Base-by-base conservation (phyloP, 2,888 invertebrate species). In the Chymomyza caudatula region DNA sequence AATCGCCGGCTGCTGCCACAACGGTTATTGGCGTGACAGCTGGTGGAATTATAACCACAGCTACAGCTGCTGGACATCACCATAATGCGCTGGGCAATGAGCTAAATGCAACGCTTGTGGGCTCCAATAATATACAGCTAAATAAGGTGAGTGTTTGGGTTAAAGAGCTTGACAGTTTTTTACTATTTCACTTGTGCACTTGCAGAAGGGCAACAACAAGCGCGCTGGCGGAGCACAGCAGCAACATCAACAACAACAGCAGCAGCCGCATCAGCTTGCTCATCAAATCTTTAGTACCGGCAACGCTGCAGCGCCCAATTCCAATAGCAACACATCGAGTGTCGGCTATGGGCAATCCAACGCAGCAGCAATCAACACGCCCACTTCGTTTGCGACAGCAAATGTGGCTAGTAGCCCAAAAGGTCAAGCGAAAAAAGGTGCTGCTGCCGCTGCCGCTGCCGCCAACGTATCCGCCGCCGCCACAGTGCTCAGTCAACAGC, bases 101-200 rank as follows among this genome's bases (percentile, higher is more conserved):
- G 83, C 88, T 91, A 69, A 91, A 91, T 78, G 90, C 91, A 59
- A 91, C 91, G n/a, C 88, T 91, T 67, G 90, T 91, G 67, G 91
- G 91, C 61, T 91, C 91, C 66, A 91, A 91, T 78, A 91, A 91
- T 74, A 90, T 91, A 74, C 90, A 91, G 78, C 83, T 91, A 63
- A 90, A 90, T 77, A 91, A 91, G 87, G 91, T 90, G 76, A 62
- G 70, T 56, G 17, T 17, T 25, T 4, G 25, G 8, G 29, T 20
- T 23, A 25, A 11, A 56, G 13, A 29, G 0, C 17, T 29, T 29
- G 25, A 15, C 49, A 29, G 5, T 13, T n/a, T 25, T 56, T 42
- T 11, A 42, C 43, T 43, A 51, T 25, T 11, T 25, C 11, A 15
- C 11, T 22, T 56, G 2, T 25, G 2, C 29, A 37, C 51, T 76